phyloP scores from a whole-genome alignment of 1,140 invertebrate genomes.

The Laupala kohalensis region DNA sequence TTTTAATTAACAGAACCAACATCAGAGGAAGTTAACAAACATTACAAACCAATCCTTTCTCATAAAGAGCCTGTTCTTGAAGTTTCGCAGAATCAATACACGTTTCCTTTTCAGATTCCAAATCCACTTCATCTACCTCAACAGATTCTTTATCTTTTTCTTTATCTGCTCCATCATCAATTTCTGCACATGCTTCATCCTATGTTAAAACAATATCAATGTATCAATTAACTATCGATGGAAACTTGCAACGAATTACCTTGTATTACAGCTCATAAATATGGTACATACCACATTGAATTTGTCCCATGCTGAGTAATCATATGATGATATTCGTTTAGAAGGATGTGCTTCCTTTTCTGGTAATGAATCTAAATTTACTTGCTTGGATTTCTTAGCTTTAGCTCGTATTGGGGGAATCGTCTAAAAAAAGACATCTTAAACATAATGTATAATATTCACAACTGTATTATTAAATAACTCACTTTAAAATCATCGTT shows the following conservation, averaged over 20 bases:
- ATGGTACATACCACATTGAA: constrained; percentile 54
- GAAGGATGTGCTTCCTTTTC: constrained; percentile 25
- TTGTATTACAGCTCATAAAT: constrained; percentile 42
- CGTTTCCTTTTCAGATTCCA: constrained; percentile 33
- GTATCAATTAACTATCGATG: not conserved
- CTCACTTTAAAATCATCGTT: no score
- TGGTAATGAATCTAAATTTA: constrained; percentile 22
- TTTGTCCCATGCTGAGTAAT: constrained; percentile 66
- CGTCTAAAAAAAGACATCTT: constrained; percentile 20
- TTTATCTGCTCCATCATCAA: constrained; percentile 48
- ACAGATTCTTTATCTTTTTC: constrained; percentile 26
- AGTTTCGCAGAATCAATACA: constrained; percentile 32
- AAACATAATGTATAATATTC: no score
- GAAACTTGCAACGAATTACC: constrained; percentile 37
- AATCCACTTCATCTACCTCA: no score
- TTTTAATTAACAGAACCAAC: not conserved
- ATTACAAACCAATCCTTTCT: constrained; percentile 42
- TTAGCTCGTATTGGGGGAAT: constrained; percentile 41
- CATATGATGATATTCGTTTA: constrained; percentile 36
- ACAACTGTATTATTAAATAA: no score
- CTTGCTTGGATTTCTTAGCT: constrained; percentile 23
- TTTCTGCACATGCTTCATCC: constrained; percentile 54
- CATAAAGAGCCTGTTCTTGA: constrained; percentile 36
- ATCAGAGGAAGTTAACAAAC: not conserved
- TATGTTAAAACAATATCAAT: constrained; percentile 20